These are phyloP conservation scores for Trichacis sp. DNA, from an alignment of 2,888 invertebrate genomes.

Conservation along the genomic window DNA sequence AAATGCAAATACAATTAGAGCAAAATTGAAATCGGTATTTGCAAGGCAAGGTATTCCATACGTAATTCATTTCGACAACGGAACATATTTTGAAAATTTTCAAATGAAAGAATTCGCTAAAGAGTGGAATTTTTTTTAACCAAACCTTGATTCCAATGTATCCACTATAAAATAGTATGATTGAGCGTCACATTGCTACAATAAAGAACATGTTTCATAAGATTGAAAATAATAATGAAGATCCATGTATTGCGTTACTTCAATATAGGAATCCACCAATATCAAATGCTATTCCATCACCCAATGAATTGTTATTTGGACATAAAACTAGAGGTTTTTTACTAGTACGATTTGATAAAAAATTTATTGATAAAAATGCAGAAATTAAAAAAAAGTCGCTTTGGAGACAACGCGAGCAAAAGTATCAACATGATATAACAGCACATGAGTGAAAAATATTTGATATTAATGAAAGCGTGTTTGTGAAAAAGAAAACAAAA, in stretches of 20 bases:
- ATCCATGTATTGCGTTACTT: slow-evolving; percentile 35
- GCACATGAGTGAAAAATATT: too few species aligned
- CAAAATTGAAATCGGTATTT: too few species aligned
- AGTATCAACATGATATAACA: too few species aligned
- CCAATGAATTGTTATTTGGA: slow-evolving; percentile 41
- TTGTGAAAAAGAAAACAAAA: too few species aligned
- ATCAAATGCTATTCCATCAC: slow-evolving; percentile 30
- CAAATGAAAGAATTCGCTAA: slow-evolving; percentile 30
- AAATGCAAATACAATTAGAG: slow-evolving; percentile 18
- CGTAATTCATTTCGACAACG: slow-evolving; percentile 35
- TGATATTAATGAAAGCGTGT: too few species aligned
- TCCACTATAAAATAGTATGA: slow-evolving; percentile 38
- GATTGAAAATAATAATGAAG: slow-evolving; percentile 26
- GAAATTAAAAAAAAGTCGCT: slow-evolving; percentile 12
- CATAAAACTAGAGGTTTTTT: slow-evolving; percentile 35
- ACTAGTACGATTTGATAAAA: slow-evolving; percentile 12
- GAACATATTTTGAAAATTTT: slow-evolving; percentile 28
- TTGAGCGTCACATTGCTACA: too few species aligned
- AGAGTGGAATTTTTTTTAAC: slow-evolving; percentile 27
- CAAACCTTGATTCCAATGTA: slow-evolving; percentile 34
- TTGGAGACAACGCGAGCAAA: slow-evolving; percentile 20
- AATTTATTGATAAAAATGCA: neutral
- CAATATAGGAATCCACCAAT: slow-evolving; percentile 47
- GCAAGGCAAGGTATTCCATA: slow-evolving; percentile 33
- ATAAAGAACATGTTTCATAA: slow-evolving; percentile 45